Evolutionary conservation across 1,140 invertebrate genomes (phyloP), one percentile per base, ranked within the genome.

Genomic region (Diabrotica undecimpunctata): DNA sequence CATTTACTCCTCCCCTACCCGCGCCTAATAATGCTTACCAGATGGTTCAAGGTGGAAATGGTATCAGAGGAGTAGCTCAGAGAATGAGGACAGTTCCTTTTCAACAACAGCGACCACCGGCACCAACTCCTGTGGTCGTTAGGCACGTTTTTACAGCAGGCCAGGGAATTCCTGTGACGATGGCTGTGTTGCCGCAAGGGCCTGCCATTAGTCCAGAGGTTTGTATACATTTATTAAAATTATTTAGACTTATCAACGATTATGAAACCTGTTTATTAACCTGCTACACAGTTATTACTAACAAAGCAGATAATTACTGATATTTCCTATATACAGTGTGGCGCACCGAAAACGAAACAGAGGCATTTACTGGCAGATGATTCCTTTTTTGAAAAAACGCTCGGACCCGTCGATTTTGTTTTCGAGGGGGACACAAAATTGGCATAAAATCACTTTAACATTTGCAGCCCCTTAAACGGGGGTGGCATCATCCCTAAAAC

Each of bases 121-220:
- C 76, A 67, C 78, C 78, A 9, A n/a, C 41, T 5, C 81, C 82
- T 0, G 79, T 87, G 14, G 79, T 87, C 8, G 79, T 87, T 5
- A 77, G 85, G 36, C 86, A 87, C 66, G 80, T 87, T 8, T 84
- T 85, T 67, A 79, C 81, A 13, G 81, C 81, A 3, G 79, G 80
- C 12, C 81, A 83, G 66, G 82, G 82, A 9, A 83, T 84, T 62
- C 83, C 83, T 5, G 82, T 84, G 11, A 83, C 80, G 3, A 82
- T 85, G 76, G 81, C 84, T 13, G 83, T 87, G 12, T 74, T 86
- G 70, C 83, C 84, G 0, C 77, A 77, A 71, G 73, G 76, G 62
- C 72, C 76, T 11, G 69, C 76, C 10, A 62, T 78, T 38, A 77
- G 71, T 68, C 74, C 76, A 51, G 76, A 78, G 73, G 77, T 78